Base-by-base conservation (phyloP, 2,888 invertebrate species). In the Ganaspis brasiliensis region DNA sequence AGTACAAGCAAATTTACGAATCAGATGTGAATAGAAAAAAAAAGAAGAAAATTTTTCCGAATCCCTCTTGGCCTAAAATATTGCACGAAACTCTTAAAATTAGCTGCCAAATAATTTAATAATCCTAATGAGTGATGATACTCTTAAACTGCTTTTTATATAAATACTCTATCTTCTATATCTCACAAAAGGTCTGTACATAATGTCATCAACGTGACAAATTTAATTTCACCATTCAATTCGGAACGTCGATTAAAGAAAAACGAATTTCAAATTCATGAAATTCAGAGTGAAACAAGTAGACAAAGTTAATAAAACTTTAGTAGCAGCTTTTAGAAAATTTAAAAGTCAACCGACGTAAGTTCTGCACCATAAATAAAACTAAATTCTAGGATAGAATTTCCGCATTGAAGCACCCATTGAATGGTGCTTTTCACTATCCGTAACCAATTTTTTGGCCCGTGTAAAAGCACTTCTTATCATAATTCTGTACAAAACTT, bases 401-500 rank as follows among this genome's bases (percentile, higher is more conserved):
- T 40, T 63, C n/a, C n/a, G 37, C 37, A 12, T 61, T 12, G 35
- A 37, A 63, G n/a, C 59, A 52, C 52, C 52, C 19, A n/a, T 52
- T 52, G 9, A 52, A 16, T 52, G 52, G n/a, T 52, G 19, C 52
- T 52, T 52, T 52, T 40, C 12, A 19, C 9, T 52, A 5, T 0
- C n/a, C 19, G 31, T 2, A 31, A 6, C 31, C 31, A 31, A 31
- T 3, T 52, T 16, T 19, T 52, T 59, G 35, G 31, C 59, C 16
- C 59, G 26, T 59, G 31, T 59, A 59, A 59, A n/a, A 59, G 31
- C 59, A 61, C 35, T 37, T 52, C 52, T 37, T 35, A 63, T 37
- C 14, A 40, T 63, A 63, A 63, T 63, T 63, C 63, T 63, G 63
- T 63, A 63, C 63, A 63, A 63, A 63, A 63, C 35, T 63, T 63